Evolutionary conservation across 2,797 vertebrate species (phyloP).

Genomic region (Otus scops): DNA sequence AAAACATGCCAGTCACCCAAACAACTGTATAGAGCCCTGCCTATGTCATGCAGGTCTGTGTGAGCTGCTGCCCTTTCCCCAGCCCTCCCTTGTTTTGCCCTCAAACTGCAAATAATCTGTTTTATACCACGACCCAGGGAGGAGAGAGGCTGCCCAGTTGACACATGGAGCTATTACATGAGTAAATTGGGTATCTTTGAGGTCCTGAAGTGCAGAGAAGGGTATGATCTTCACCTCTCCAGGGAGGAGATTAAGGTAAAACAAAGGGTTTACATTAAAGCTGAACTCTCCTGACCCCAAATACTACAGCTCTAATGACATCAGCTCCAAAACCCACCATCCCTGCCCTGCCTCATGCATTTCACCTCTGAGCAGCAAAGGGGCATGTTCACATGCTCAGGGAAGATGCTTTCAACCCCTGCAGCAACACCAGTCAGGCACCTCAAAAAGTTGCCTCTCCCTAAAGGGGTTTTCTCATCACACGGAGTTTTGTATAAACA

Average conservation of each 20-base stretch:
- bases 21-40: neutral
- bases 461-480: neutral
- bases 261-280: neutral
- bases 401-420: neutral
- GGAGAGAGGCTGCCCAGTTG: neutral
- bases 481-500: neutral
- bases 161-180: neutral
- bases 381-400: rapidly evolving
- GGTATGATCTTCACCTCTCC: neutral
- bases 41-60: neutral
- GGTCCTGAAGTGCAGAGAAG: neutral
- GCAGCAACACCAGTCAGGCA: neutral
- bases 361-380: neutral
- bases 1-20: neutral
- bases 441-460: neutral
- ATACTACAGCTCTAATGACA: neutral
- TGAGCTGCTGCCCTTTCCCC: neutral
- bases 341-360: neutral
- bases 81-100: neutral
- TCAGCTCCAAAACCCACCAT: neutral
- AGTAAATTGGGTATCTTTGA: neutral
- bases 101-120: neutral
- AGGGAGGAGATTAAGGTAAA: neutral
- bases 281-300: neutral
- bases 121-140: neutral